Percentiles rank a stretch among this genome's conserved stretches.
Evolutionary conservation across 2,113 vertebrate species (phyloP).

Genomic region (Arenaria interpres): DNA sequence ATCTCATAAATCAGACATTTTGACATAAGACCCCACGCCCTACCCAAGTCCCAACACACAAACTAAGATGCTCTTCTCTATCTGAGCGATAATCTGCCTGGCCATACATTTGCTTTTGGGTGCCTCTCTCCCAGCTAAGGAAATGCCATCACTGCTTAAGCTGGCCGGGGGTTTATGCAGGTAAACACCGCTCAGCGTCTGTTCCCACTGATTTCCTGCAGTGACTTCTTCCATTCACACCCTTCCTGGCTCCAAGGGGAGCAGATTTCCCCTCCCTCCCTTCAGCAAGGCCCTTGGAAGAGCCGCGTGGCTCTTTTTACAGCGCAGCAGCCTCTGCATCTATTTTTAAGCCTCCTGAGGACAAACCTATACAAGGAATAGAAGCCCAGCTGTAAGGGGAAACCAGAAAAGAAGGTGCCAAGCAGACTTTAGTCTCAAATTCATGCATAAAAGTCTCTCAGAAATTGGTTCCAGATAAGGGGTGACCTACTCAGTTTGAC

Average conservation of each 20-base stretch:
- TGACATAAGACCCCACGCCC: neutral
- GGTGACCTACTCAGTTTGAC: neutral
- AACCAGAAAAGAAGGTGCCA: constrained; percentile 21
- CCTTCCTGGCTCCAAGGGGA: neutral
- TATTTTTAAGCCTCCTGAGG: constrained; percentile 14
- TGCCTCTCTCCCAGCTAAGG: neutral
- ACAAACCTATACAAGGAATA: neutral
- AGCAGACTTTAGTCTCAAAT: neutral
- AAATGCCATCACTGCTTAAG: fast-evolving
- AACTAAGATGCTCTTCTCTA: neutral
- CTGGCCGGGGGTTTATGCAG: neutral
- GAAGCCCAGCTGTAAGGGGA: neutral
- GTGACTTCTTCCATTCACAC: neutral
- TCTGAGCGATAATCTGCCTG: neutral
- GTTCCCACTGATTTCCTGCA: neutral
- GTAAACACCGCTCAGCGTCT: neutral
- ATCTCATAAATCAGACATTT: neutral
- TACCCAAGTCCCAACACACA: fast-evolving
- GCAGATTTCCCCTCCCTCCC: neutral
- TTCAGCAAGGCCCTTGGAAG: neutral
- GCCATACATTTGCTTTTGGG: neutral
- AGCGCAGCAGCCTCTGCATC: neutral
- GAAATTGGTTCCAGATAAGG: constrained; percentile 33
- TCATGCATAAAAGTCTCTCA: neutral
- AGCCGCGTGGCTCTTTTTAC: neutral